A percentile compares a stretch with the other conserved stretches of the same genome.
These are phyloP conservation scores for Drosophila maculinotata DNA, from an alignment of 2,888 invertebrate genomes.

Conservation along the genomic window DNA sequence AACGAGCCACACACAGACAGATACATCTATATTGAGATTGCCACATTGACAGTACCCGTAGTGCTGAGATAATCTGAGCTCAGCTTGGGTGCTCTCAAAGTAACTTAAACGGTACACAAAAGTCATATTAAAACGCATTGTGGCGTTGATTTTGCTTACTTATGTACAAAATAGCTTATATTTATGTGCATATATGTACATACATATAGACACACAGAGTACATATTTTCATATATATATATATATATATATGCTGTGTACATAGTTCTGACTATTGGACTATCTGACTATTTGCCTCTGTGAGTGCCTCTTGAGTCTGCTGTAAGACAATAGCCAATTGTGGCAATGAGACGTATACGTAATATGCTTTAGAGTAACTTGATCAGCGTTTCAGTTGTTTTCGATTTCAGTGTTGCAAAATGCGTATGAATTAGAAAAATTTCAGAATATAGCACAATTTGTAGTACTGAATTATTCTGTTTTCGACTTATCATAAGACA, in stretches of 20 bases:
- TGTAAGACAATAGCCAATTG: slow-evolving; percentile 57
- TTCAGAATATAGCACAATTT: no score
- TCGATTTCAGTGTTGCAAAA: slow-evolving; percentile 23
- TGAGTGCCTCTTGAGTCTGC: slow-evolving; percentile 22
- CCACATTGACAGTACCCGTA: slow-evolving; percentile 22
- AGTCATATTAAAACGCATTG: slow-evolving; percentile 77
- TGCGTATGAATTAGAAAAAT: not conserved
- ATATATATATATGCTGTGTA: slow-evolving; percentile 8
- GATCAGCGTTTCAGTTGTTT: slow-evolving; percentile 7
- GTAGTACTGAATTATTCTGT: no score
- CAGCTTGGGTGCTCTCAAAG: slow-evolving; percentile 53
- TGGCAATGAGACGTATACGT: slow-evolving; percentile 56
- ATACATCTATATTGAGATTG: slow-evolving; percentile 18
- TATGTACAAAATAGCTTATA: slow-evolving; percentile 55
- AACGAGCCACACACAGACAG: slow-evolving; percentile 1
- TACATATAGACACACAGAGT: slow-evolving; percentile 11
- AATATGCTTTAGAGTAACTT: slow-evolving; percentile 37
- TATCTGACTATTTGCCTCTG: slow-evolving; percentile 29
- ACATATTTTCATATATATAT: slow-evolving; percentile 8
- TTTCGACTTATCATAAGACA: no score
- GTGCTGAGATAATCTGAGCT: slow-evolving; percentile 26
- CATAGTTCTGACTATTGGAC: slow-evolving; percentile 11
- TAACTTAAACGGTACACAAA: slow-evolving; percentile 74
- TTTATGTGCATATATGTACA: slow-evolving; percentile 15
- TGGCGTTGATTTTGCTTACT: slow-evolving; percentile 73